These are phyloP conservation scores for Sphenodon punctatus DNA, from an alignment of 2,797 vertebrate species.

Conservation along the genomic window DNA sequence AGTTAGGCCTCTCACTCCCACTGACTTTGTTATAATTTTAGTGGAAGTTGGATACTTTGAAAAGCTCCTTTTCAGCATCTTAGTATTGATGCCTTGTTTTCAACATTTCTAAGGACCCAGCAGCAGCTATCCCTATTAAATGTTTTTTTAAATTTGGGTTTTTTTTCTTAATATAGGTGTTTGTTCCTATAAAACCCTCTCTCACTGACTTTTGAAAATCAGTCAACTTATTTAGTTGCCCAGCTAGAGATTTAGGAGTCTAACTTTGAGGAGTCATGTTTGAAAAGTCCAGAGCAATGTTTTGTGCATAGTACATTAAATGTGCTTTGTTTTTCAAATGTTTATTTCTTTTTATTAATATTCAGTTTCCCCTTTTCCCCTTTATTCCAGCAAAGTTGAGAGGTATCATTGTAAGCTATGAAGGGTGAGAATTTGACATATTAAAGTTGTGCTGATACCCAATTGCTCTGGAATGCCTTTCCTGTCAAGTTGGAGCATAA, in stretches of 20 bases:
- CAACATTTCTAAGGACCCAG: not conserved
- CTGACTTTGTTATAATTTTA: no score
- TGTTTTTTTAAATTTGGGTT: no score
- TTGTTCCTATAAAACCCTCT: no score
- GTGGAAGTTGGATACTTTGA: no score
- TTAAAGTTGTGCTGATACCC: not conserved
- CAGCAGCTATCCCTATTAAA: no score
- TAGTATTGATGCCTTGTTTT: accelerated
- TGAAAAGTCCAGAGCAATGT: not conserved
- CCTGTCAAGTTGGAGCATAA: not conserved
- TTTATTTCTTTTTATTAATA: not conserved
- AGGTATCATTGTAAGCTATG: not conserved
- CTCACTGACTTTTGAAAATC: not conserved
- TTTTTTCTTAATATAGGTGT: no score
- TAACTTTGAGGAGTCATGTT: not conserved
- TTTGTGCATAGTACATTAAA: not conserved
- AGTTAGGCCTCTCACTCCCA: no score
- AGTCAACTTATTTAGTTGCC: not conserved
- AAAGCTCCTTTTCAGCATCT: not conserved
- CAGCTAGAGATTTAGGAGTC: not conserved
- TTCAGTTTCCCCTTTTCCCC: not conserved
- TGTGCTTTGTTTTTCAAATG: not conserved
- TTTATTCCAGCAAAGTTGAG: not conserved
- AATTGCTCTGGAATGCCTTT: not conserved
- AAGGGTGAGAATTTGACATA: not conserved